Base-by-base conservation (phyloP, 2,888 invertebrate genomes). In the Hydriomena furcata region DNA sequence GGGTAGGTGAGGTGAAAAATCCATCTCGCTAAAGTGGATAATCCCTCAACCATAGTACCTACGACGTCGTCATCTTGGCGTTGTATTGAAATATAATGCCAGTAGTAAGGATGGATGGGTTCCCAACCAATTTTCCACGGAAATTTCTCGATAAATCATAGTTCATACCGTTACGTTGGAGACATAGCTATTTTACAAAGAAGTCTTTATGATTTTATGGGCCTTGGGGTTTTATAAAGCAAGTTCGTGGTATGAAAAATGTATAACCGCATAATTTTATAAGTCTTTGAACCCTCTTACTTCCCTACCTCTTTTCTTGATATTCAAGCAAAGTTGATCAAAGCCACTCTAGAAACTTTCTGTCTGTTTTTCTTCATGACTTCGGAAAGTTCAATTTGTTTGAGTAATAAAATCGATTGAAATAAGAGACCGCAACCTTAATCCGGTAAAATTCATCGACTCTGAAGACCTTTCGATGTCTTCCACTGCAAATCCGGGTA, bases 381-480 rank as follows among this genome's bases (percentile, higher is more conserved):
- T 24, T 27, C 10, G 25, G 28, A 50, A 50, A 54, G 38, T 45
- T 46, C 13, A 43, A 37, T 20, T 61, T 37, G 52, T 49, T 58
- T 63, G 66, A 65, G 68, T 66, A 13, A 68, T 67, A 66, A 69
- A 68, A 74, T 73, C 72, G 66, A 69, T 72, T 75, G 78, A 71
- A 82, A 82, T 66, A 71, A 66, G 73, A 81, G 69, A 70, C 64
- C 60, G 66, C 65, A 66, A 58, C 67, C 63, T 60, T 81, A 82
- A 82, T 84, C 81, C 71, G 51, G 64, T 66, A 68, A 78, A 79
- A 79, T 76, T 81, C 73, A 74, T 68, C 73, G 74, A 73, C 67
- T 73, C 66, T 63, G 80, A 86, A 86, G 85, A 84, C 84, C 85
- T 78, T 71, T 56, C 79, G 70, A 73, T 71, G 85, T 79, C 76